A percentile compares a stretch with the other conserved stretches of the same genome.
Evolutionary conservation across 2,113 vertebrate species (phyloP).

Genomic region (Bufo gargarizans): DNA sequence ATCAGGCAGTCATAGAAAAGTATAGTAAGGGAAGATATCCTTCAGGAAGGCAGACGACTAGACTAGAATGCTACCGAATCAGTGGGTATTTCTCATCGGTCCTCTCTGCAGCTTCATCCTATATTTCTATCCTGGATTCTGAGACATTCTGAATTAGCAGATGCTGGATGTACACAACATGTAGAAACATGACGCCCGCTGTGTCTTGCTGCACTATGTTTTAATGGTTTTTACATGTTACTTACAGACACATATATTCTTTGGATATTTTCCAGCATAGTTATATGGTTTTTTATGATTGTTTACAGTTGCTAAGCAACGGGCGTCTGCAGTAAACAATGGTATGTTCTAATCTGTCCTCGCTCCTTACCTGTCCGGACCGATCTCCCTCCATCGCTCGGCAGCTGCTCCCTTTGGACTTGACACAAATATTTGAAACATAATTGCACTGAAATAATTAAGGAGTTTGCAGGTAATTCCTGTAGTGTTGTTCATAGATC

Average conservation of each 20-base stretch:
- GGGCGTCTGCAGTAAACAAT: not conserved
- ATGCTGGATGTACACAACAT: not conserved
- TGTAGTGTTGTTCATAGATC: not conserved
- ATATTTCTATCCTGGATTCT: not conserved
- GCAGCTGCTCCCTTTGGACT: constrained; percentile 63
- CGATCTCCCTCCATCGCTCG: constrained; percentile 56
- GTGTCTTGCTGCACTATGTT: not conserved
- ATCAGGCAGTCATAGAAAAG: too few species aligned
- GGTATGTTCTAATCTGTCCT: not conserved
- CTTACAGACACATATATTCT: not conserved
- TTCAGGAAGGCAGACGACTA: too few species aligned
- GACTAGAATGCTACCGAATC: too few species aligned
- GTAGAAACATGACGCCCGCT: not conserved
- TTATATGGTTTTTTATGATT: constrained; percentile 1
- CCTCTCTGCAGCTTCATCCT: too few species aligned
- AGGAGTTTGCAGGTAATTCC: constrained; percentile 16
- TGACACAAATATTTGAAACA: constrained; percentile 56
- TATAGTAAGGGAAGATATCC: too few species aligned
- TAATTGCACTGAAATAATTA: constrained; percentile 66
- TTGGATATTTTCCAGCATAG: not conserved
- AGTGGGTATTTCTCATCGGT: too few species aligned
- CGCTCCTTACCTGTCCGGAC: constrained; percentile 69
- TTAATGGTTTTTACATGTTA: constrained; percentile 12
- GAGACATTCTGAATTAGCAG: not conserved
- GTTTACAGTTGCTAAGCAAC: constrained; percentile 29